Percentiles rank a stretch among this genome's conserved stretches.
Evolutionary conservation across 2,888 invertebrate species (phyloP).

Genomic region (Augiades crinisus): DNA sequence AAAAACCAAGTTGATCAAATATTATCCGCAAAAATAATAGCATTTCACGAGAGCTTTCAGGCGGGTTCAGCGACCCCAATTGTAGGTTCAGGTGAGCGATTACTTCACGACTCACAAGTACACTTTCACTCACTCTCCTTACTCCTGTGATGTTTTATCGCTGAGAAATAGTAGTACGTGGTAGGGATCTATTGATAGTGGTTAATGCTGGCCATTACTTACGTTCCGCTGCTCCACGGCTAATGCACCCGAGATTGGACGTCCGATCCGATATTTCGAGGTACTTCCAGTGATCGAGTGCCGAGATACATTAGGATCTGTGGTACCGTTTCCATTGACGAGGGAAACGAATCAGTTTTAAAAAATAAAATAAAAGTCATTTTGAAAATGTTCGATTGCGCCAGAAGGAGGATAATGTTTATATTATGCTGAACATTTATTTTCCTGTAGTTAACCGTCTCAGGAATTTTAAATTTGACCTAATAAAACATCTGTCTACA

Average conservation of each 20-base stretch:
- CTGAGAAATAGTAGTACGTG: constrained; percentile 12
- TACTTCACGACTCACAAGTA: constrained; percentile 1
- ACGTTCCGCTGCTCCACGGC: constrained; percentile 18
- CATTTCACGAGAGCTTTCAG: background rate
- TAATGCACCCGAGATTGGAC: constrained; percentile 26
- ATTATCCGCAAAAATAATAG: too few species aligned
- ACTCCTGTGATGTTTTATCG: constrained; percentile 12
- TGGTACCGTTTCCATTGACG: background rate
- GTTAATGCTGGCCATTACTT: constrained; percentile 23
- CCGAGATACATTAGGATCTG: constrained; percentile 11
- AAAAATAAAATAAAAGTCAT: too few species aligned
- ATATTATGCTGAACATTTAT: too few species aligned
- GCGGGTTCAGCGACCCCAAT: background rate
- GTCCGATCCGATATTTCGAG: constrained; percentile 25
- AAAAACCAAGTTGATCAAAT: too few species aligned
- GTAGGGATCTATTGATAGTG: constrained; percentile 20
- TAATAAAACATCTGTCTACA: too few species aligned
- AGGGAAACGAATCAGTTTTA: too few species aligned
- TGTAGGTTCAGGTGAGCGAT: constrained; percentile 3
- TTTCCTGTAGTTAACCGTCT: too few species aligned
- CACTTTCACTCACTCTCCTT: too few species aligned
- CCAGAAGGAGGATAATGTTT: too few species aligned
- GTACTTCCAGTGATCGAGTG: constrained; percentile 23
- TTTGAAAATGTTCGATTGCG: too few species aligned
- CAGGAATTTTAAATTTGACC: too few species aligned